Evolutionary conservation across 2,888 invertebrate genomes (phyloP).

Genomic region (Bellardia bayeri): DNA sequence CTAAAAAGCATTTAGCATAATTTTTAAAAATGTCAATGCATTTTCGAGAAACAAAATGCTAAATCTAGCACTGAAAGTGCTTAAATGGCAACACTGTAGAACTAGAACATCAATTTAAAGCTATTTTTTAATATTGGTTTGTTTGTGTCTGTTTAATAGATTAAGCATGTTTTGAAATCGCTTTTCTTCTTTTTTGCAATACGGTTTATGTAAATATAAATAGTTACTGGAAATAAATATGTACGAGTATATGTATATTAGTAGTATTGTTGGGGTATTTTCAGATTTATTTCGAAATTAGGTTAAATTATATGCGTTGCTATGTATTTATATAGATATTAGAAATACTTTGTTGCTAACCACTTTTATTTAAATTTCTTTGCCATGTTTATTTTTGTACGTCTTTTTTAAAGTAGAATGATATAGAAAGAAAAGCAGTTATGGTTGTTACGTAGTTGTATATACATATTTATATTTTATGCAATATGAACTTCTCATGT

Average conservation of each 20-base stretch:
- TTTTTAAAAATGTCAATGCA: too few relatives aligned
- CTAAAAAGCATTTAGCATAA: too few relatives aligned
- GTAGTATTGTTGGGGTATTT: neutral
- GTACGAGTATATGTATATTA: neutral
- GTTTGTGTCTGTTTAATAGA: neutral
- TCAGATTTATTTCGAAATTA: constrained; percentile 5
- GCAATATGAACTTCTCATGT: constrained; percentile 35
- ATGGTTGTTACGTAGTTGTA: constrained; percentile 6
- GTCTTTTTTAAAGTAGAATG: neutral
- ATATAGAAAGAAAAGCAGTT: neutral
- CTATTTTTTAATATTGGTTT: constrained; percentile 3
- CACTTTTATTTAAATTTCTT: neutral
- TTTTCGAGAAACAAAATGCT: too few relatives aligned
- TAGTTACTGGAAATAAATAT: neutral
- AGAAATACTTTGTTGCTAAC: constrained; percentile 9
- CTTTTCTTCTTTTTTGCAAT: neutral
- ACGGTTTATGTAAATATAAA: constrained; percentile 35
- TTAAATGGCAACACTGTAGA: too few relatives aligned
- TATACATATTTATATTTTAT: constrained; percentile 22
- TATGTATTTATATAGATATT: neutral
- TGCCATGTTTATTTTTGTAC: neutral
- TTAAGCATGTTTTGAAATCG: neutral
- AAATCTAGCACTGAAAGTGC: too few relatives aligned
- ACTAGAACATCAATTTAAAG: neutral
- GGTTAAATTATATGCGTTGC: constrained; percentile 18